A percentile compares a stretch with the other conserved stretches of the same genome.
These are phyloP conservation scores for Fragum sueziense DNA, from an alignment of 2,888 invertebrate genomes.

Conservation along the genomic window DNA sequence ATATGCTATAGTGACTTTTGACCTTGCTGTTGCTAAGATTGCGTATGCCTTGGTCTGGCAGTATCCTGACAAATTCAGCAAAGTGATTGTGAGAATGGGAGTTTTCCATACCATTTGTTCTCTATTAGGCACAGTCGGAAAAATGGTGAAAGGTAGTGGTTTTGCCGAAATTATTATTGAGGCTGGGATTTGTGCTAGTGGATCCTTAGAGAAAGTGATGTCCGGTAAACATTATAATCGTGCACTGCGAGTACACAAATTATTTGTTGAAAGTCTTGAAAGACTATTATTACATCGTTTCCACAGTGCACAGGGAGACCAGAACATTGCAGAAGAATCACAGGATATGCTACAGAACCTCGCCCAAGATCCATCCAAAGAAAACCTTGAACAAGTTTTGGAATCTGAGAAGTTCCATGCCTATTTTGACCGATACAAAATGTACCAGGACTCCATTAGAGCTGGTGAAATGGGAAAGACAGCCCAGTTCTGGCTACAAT, in stretches of 20 bases:
- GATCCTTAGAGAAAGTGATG: slow-evolving; percentile 41
- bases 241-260: slow-evolving; percentile 41
- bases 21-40: slow-evolving; percentile 47
- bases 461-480: slow-evolving; percentile 40
- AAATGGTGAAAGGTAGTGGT: slow-evolving; percentile 34
- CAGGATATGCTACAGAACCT: not conserved
- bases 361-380: slow-evolving; percentile 3
- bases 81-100: not conserved
- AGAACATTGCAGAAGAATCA: too few species aligned
- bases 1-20: slow-evolving; percentile 49
- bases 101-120: slow-evolving; percentile 34
- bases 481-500: slow-evolving; percentile 51
- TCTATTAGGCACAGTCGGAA: slow-evolving; percentile 32
- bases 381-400: not conserved
- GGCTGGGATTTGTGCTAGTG: slow-evolving; percentile 32
- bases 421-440: slow-evolving; percentile 19
- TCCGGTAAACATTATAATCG: slow-evolving; percentile 49
- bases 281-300: too few species aligned
- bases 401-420: slow-evolving; percentile 1
- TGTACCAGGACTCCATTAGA: slow-evolving; percentile 34
- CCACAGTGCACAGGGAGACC: too few species aligned
- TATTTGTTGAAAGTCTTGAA: slow-evolving; percentile 34
- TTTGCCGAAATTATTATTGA: slow-evolving; percentile 30
- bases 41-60: slow-evolving; percentile 42
- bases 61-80: too few species aligned